Evolutionary conservation across 2,113 vertebrate genomes (phyloP).

Genomic region (Baryphthengus martii): DNA sequence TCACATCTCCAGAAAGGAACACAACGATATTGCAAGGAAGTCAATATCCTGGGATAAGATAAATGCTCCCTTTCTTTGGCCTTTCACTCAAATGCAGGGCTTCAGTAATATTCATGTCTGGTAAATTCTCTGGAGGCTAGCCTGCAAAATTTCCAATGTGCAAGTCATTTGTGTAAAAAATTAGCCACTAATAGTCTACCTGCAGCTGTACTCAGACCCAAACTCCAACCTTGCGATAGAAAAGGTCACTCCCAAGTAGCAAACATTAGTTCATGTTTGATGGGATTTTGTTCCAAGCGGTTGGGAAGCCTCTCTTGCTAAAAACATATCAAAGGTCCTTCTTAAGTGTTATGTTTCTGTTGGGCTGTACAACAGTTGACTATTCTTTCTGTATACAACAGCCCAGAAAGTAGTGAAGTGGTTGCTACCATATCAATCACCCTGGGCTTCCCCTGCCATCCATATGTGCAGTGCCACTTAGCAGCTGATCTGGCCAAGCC

Average conservation of each 20-base stretch:
- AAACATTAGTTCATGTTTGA: background rate
- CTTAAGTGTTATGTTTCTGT: background rate
- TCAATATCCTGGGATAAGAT: slow-evolving; percentile 36
- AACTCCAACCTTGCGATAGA: background rate
- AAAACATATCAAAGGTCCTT: background rate
- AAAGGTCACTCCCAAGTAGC: background rate
- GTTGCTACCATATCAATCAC: background rate
- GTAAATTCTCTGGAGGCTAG: background rate
- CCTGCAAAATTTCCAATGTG: background rate
- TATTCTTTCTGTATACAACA: background rate
- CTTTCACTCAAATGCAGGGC: background rate
- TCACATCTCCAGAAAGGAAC: background rate
- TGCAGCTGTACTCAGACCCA: background rate
- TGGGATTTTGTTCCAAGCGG: background rate
- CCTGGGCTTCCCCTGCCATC: background rate
- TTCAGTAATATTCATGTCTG: background rate
- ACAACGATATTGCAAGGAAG: slow-evolving; percentile 4
- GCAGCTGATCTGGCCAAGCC: background rate
- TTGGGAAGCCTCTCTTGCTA: background rate
- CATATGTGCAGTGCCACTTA: background rate
- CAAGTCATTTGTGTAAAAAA: background rate
- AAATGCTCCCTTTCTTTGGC: background rate
- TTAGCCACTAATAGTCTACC: background rate
- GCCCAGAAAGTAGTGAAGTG: background rate
- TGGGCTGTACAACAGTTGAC: background rate